Conservation (phyloP, 2,797 vertebrate species). For the Sebastes cheni region DNA sequence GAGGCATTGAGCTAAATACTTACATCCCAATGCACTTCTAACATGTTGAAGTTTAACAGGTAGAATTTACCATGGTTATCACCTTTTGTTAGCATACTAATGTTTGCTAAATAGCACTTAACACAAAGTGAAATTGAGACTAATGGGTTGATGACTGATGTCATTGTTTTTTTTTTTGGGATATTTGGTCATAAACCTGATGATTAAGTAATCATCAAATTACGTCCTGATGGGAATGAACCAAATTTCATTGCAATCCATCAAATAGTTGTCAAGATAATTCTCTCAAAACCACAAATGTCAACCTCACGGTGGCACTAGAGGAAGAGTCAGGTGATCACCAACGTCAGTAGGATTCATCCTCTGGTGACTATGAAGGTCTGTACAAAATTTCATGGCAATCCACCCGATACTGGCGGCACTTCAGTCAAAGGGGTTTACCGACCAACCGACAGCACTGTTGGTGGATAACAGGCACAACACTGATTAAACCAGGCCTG, state of each 20-base stretch:
- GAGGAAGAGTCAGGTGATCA: neutral
- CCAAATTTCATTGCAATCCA: neutral
- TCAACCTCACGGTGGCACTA: neutral
- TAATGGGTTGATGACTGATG: too few species aligned
- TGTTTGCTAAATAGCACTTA: too few species aligned
- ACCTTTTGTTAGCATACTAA: too few species aligned
- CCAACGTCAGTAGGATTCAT: neutral
- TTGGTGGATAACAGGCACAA: too few species aligned
- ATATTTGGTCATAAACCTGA: too few species aligned
- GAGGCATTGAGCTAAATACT: neutral
- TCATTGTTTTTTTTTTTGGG: too few species aligned
- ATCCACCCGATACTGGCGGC: neutral
- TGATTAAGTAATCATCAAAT: too few species aligned
- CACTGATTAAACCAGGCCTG: neutral
- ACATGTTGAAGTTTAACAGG: neutral
- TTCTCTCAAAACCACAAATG: neutral
- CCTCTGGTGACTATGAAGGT: neutral
- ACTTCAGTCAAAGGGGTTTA: neutral
- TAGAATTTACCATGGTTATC: too few species aligned
- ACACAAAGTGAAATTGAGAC: too few species aligned
- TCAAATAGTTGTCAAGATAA: neutral
- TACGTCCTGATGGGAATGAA: neutral
- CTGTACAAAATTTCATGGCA: neutral
- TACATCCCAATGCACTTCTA: neutral
- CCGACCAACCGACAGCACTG: neutral